A percentile compares a stretch with the other conserved stretches of the same genome.
Evolutionary conservation across 1,140 invertebrate species (phyloP).

Genomic region (Ips typographus): DNA sequence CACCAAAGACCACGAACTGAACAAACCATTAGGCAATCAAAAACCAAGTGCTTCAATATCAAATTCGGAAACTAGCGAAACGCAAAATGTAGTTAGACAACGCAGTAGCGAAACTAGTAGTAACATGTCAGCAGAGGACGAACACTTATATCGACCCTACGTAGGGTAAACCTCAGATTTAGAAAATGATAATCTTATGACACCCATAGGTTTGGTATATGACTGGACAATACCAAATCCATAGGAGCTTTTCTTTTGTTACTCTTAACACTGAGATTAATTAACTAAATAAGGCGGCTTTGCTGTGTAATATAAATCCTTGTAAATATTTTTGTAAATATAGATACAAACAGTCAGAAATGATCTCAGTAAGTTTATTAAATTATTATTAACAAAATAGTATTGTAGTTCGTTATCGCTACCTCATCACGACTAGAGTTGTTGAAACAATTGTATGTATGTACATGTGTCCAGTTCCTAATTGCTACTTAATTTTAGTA

Average conservation of each 20-base stretch:
- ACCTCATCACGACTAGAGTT: slow-evolving; percentile 4
- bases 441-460: neutral
- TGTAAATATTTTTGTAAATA: too few relatives aligned
- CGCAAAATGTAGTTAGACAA: slow-evolving; percentile 13
- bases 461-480: slow-evolving; percentile 4
- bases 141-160: slow-evolving; percentile 51
- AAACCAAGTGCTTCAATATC: slow-evolving; percentile 33
- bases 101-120: slow-evolving; percentile 17
- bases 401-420: slow-evolving; percentile 1
- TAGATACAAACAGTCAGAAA: neutral
- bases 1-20: slow-evolving; percentile 38
- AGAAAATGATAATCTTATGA: too few relatives aligned
- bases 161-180: slow-evolving; percentile 43
- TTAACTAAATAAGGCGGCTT: too few relatives aligned
- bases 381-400: neutral
- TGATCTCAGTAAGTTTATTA: neutral
- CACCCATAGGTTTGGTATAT: too few relatives aligned
- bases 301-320: too few relatives aligned
- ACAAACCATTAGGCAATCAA: slow-evolving; percentile 19
- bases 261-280: too few relatives aligned
- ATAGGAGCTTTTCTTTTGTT: too few relatives aligned
- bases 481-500: neutral
- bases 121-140: slow-evolving; percentile 39
- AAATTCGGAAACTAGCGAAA: slow-evolving; percentile 25
- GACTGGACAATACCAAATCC: too few relatives aligned